Conservation (phyloP, 2,113 vertebrate species). For the Ascaphus truei region DNA sequence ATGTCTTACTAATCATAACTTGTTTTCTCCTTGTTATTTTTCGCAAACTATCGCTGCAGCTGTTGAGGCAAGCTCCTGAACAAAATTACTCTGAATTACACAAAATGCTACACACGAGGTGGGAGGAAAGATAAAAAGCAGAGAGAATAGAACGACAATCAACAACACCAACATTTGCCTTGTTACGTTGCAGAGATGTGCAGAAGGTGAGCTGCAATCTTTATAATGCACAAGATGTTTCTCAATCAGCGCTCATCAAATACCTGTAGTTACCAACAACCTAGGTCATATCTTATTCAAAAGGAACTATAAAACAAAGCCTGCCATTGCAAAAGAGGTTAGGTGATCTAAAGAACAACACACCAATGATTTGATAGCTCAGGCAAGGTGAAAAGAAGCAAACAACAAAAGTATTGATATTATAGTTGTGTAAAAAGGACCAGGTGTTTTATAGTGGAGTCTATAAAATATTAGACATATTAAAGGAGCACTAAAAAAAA, state of each 20-base stretch:
- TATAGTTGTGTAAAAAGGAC: not conserved
- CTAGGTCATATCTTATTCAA: not conserved
- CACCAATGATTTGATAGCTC: not conserved
- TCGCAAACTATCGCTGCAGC: constrained; percentile 19
- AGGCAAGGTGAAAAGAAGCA: not conserved
- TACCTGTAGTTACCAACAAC: not conserved
- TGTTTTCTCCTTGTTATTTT: constrained; percentile 31
- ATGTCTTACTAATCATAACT: constrained; percentile 37
- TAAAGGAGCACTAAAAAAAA: too few relatives aligned
- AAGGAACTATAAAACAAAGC: not conserved
- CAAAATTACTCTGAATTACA: constrained; percentile 30
- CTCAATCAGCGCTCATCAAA: constrained; percentile 11
- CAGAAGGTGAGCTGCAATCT: not conserved
- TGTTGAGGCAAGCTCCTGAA: constrained; percentile 7
- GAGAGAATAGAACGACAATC: constrained; percentile 16
- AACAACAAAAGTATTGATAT: not conserved
- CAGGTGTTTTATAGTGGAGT: too few relatives aligned
- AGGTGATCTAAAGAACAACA: not conserved
- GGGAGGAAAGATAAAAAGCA: not conserved
- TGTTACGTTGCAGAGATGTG: too few relatives aligned
- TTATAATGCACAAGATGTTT: not conserved
- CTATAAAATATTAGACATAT: too few relatives aligned
- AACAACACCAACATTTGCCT: not conserved
- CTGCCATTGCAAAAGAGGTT: not conserved
- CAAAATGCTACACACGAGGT: constrained; percentile 4